phyloP scores from a whole-genome alignment of 2,888 invertebrate genomes.

The Cheilosia impressa region DNA sequence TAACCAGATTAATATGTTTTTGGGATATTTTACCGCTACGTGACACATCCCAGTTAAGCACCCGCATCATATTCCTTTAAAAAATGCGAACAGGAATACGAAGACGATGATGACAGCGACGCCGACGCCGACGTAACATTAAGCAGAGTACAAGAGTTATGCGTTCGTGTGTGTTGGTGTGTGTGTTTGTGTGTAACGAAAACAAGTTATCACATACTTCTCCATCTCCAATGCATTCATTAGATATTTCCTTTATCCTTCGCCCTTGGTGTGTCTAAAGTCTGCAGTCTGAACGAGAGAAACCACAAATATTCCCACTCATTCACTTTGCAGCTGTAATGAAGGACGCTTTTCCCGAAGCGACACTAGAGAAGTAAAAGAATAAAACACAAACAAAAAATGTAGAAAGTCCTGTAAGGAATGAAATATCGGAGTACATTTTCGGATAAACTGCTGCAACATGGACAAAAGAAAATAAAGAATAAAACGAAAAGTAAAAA shows the following conservation, averaged over 20 bases:
- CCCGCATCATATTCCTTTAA: conserved; percentile 26
- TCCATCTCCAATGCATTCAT: conserved; percentile 59
- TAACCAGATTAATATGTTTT: conserved; percentile 50
- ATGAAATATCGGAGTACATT: conserved; percentile 69
- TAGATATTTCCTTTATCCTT: conserved; percentile 37
- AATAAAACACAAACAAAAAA: conserved; percentile 16
- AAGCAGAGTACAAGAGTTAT: conserved; percentile 29
- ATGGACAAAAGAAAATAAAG: conserved; percentile 19
- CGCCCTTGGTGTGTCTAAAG: conserved; percentile 2
- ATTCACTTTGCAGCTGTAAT: conserved; percentile 50
- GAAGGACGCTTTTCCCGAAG: conserved; percentile 63
- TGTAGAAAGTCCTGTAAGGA: conserved; percentile 49
- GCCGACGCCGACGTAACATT: conserved; percentile 4
- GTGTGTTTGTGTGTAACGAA: conserved; percentile 23
- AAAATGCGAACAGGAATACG: not conserved
- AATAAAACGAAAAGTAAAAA: conserved; percentile 24
- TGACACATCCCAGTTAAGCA: conserved; percentile 37
- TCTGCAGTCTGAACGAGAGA: conserved; percentile 17
- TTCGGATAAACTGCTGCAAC: conserved; percentile 66
- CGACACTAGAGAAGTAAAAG: conserved; percentile 7
- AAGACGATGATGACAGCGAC: conserved; percentile 6
- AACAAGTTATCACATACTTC: conserved; percentile 65
- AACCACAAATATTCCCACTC: conserved; percentile 46
- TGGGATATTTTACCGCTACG: conserved; percentile 56
- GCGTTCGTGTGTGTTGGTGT: not conserved